These are phyloP conservation scores for Onychomys leucogaster DNA, from an alignment of 2,797 vertebrate genomes.

Conservation along the genomic window DNA sequence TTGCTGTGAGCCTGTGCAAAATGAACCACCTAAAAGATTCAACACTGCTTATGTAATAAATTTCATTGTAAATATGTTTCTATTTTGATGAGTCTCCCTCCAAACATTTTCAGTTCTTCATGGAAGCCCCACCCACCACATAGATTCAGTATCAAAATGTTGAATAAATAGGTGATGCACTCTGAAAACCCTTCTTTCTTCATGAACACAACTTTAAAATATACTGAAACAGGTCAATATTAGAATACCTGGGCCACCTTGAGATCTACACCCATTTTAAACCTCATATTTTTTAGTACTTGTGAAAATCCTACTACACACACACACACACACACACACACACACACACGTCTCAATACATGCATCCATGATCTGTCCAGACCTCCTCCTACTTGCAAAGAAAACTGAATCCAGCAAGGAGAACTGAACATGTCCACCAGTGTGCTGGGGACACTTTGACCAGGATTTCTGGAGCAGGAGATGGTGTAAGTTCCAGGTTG, in stretches of 20 bases:
- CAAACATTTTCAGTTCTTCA: not conserved
- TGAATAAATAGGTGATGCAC: not conserved
- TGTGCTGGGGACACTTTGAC: not conserved
- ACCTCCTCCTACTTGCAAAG: not conserved
- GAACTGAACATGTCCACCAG: not conserved
- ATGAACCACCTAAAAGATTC: not conserved
- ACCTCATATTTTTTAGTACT: not conserved
- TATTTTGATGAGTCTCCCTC: not conserved
- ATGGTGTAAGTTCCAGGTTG: rapidly evolving
- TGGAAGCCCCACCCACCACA: not conserved
- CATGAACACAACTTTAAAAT: not conserved
- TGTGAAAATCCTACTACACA: not conserved
- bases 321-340: not conserved
- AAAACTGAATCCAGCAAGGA: not conserved
- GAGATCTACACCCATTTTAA: not conserved
- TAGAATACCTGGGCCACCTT: not conserved
- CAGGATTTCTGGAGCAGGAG: not conserved
- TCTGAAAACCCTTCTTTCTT: not conserved
- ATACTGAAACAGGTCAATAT: not conserved
- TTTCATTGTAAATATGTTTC: slow-evolving; percentile 5
- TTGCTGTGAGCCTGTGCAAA: not conserved
- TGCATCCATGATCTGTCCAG: not conserved
- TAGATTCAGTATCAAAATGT: not conserved
- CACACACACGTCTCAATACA: not conserved
- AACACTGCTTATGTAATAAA: not conserved